phyloP scores from a whole-genome alignment of 2,888 invertebrate species.

The Agrypnus murinus region DNA sequence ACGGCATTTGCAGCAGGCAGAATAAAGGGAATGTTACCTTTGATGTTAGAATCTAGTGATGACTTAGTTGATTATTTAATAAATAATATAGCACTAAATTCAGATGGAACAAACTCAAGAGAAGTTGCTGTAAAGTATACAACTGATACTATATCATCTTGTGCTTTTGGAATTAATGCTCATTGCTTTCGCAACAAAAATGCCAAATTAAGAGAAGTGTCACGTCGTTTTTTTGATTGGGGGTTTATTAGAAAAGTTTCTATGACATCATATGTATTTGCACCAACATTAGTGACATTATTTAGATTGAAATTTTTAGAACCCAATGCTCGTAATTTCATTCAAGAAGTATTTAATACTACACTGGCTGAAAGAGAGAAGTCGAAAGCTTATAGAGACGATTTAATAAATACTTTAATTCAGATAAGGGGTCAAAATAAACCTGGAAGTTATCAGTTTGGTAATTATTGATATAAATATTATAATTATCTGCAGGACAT shows the following conservation, averaged over 20 bases:
- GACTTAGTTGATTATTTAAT: conserved; percentile 42
- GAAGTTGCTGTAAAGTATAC: conserved; percentile 68
- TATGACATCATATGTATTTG: conserved; percentile 59
- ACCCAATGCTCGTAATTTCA: conserved; percentile 55
- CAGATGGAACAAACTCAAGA: conserved; percentile 46
- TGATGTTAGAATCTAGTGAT: conserved; percentile 2
- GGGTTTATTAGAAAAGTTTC: conserved; percentile 62
- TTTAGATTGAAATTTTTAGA: conserved; percentile 61
- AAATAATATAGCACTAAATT: conserved; percentile 59
- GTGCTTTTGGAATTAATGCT: conserved; percentile 70
- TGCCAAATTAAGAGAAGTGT: conserved; percentile 63
- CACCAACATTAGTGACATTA: conserved; percentile 56
- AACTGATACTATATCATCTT: conserved; percentile 70
- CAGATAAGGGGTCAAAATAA: conserved; percentile 5
- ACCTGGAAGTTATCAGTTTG: neutral
- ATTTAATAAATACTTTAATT: conserved; percentile 64
- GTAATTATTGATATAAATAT: neutral
- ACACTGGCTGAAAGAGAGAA: conserved; percentile 59
- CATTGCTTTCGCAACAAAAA: neutral
- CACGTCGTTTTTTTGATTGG: conserved; percentile 66
- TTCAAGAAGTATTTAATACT: conserved; percentile 60
- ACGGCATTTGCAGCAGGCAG: conserved; percentile 73
- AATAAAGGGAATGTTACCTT: conserved; percentile 69
- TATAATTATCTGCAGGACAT: too few species aligned
- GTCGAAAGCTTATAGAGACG: conserved; percentile 56